Base-by-base conservation (phyloP, 2,888 invertebrate genomes). In the Sycophila texana region DNA sequence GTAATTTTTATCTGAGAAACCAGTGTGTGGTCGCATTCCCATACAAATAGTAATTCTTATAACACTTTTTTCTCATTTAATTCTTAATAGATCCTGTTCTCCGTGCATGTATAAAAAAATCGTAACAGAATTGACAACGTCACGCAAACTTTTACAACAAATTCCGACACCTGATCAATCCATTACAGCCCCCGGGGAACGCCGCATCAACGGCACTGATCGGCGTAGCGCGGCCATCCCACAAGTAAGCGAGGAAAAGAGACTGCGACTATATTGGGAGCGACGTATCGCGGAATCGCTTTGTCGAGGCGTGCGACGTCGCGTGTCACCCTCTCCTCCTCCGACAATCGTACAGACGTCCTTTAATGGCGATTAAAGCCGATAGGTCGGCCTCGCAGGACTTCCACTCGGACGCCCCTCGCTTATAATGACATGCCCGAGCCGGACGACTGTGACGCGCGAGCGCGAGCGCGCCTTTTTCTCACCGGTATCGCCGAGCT, bases 251-350 rank as follows among this genome's bases (percentile, higher is more conserved):
- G 10, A 13, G 51, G 61, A 61, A 1, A 2, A 14, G 67, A 12
- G 12, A 20, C 79, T 58, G 61, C 53, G 53, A 53, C 74, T 74
- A 77, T 75, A 79, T 77, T 75, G 58, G 72, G 68, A 61, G 53
- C 66, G 80, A 75, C 73, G 55, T 72, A 77, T 68, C 72, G 61
- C 18, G 57, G 66, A 55, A 82, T 77, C 74, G 53, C 74, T 70
- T 57, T 53, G 70, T 73, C 53, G 26, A 14, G 47, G 26, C 49
- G 49, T 58, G 26, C 65, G 66, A 77, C 57, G 55, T 74, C 26
- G 73, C 61, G 16, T 16, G 61, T 65, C 66, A 74, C 66, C 47
- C 73, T 68, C n/a, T 75, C 22, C 16, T 16, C 16, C 49, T 12
- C 20, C 60, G 39, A 72, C 18, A 57, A n/a, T 51, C 30, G 49